Percentiles rank a stretch among this genome's conserved stretches.
Evolutionary conservation across 2,888 invertebrate species (phyloP).

Genomic region (Spialia ferax): DNA sequence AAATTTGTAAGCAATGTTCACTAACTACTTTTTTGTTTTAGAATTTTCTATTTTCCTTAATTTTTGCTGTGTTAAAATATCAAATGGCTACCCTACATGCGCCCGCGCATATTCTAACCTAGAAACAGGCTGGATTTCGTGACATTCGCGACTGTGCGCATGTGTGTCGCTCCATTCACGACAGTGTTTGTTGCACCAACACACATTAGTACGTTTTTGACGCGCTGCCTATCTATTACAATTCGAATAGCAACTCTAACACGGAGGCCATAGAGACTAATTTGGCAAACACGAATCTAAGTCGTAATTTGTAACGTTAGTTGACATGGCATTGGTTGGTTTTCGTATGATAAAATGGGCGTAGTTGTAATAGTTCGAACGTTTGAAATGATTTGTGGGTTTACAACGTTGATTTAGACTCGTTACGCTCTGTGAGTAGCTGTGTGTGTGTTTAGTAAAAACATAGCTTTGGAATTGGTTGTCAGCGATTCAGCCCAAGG

Average conservation of each 20-base stretch:
- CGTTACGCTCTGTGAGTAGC: conserved; percentile 36
- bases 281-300: conserved; percentile 41
- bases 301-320: conserved; percentile 57
- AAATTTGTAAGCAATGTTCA: too few species aligned
- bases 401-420: conserved; percentile 48
- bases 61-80: too few species aligned
- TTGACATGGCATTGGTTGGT: conserved; percentile 81
- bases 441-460: conserved; percentile 44
- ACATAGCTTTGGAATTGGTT: conserved; percentile 41
- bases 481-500: conserved; percentile 48
- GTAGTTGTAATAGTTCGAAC: conserved; percentile 66
- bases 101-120: conserved; percentile 81
- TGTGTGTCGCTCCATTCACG: conserved; percentile 65
- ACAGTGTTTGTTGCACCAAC: conserved; percentile 60
- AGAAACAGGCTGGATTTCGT: conserved; percentile 83
- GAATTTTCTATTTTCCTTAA: neutral
- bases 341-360: conserved; percentile 82
- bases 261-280: conserved; percentile 38
- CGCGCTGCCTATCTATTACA: conserved; percentile 41
- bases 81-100: conserved; percentile 58
- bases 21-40: neutral
- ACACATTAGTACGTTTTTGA: conserved; percentile 54
- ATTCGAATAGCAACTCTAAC: conserved; percentile 44
- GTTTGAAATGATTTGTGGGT: conserved; percentile 64
- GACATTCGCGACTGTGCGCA: conserved; percentile 67